These are phyloP conservation scores for Cactoblastis cactorum DNA, from an alignment of 2,888 invertebrate genomes.

Conservation along the genomic window DNA sequence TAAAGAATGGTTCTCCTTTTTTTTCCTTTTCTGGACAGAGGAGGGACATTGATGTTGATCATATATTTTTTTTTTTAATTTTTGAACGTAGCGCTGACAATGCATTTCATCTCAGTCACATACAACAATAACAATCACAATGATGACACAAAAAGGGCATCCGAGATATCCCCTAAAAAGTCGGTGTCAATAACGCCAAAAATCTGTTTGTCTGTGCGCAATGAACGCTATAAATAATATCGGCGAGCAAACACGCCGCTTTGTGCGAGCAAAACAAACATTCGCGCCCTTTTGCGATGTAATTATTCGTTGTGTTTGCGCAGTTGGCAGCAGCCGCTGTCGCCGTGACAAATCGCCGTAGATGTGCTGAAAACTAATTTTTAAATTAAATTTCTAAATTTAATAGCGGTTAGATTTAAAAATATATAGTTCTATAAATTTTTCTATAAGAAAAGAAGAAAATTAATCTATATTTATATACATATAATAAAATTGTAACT, in stretches of 20 bases:
- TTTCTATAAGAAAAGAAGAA: too few relatives aligned
- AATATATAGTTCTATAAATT: too few relatives aligned
- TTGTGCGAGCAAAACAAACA: conserved; percentile 60
- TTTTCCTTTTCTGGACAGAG: too few relatives aligned
- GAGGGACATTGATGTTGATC: too few relatives aligned
- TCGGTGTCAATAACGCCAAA: conserved; percentile 52
- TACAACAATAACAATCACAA: background rate
- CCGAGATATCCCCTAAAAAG: conserved; percentile 24
- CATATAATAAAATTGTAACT: too few relatives aligned
- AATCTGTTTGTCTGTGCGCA: conserved; percentile 58
- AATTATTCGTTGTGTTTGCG: conserved; percentile 54
- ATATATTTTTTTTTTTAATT: too few relatives aligned
- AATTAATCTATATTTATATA: too few relatives aligned
- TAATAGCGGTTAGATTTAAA: too few relatives aligned
- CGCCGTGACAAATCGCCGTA: conserved; percentile 50
- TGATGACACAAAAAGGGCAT: conserved; percentile 14
- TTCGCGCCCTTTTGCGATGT: conserved; percentile 53
- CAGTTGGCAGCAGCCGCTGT: conserved; percentile 61
- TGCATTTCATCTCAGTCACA: background rate
- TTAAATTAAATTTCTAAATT: background rate
- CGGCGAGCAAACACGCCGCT: conserved; percentile 49
- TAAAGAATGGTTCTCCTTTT: too few relatives aligned
- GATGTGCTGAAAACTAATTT: conserved; percentile 22
- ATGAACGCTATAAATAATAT: conserved; percentile 63
- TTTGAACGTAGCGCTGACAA: too few relatives aligned